phyloP scores from a whole-genome alignment of 2,888 invertebrate species.

The Troglohyphantes excavatus region DNA sequence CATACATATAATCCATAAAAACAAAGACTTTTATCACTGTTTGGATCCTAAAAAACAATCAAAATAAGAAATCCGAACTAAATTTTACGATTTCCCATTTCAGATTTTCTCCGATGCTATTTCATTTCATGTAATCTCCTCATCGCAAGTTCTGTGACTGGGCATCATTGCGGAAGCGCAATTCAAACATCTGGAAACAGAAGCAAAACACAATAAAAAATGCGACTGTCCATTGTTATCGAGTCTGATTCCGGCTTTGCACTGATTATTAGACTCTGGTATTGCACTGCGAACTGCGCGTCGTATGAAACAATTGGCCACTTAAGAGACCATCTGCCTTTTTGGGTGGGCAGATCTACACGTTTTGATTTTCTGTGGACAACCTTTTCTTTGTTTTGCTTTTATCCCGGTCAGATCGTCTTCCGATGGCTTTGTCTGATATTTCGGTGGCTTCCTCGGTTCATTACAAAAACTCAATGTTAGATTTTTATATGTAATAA shows the following conservation, averaged over 20 bases:
- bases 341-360: conserved; percentile 21
- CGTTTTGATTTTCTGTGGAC: background rate
- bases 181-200: background rate
- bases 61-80: too few species aligned
- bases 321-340: conserved; percentile 42
- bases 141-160: background rate
- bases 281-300: conserved; percentile 21
- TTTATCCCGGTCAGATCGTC: background rate
- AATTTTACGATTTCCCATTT: too few species aligned
- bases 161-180: conserved; percentile 40
- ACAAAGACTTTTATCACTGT: too few species aligned
- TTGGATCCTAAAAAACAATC: too few species aligned
- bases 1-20: too few species aligned
- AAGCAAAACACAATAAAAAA: conserved; percentile 44
- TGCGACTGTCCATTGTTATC: conserved; percentile 28
- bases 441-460: background rate
- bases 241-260: conserved; percentile 43
- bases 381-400: conserved; percentile 42
- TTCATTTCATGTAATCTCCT: background rate
- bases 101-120: too few species aligned
- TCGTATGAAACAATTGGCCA: conserved; percentile 51
- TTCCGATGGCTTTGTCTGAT: conserved; percentile 33
- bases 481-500: too few species aligned
- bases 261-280: conserved; percentile 26
- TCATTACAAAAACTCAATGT: conserved; percentile 3